phyloP scores from a whole-genome alignment of 2,797 vertebrate species.

The Gambusia yucatana region DNA sequence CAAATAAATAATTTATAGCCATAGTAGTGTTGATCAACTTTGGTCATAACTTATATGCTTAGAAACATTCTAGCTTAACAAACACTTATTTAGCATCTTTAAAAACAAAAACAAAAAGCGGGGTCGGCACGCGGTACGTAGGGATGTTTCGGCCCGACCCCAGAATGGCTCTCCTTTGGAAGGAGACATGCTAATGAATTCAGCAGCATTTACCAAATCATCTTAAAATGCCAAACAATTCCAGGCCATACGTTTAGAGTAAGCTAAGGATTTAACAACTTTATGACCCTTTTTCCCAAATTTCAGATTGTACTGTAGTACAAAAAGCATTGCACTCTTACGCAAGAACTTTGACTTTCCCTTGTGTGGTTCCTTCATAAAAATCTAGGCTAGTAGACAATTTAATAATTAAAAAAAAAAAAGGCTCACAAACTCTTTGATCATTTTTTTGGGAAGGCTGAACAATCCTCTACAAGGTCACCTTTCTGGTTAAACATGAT shows the following conservation, averaged over 20 bases:
- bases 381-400: constrained; percentile 73
- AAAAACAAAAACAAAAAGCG: constrained; percentile 45
- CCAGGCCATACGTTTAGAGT: constrained; percentile 68
- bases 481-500: constrained; percentile 60
- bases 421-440: constrained; percentile 68
- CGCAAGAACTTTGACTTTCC: constrained; percentile 64
- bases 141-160: constrained; percentile 58
- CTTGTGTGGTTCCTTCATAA: constrained; percentile 83
- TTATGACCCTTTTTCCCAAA: constrained; percentile 71
- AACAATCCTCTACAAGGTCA: constrained; percentile 80
- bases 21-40: constrained; percentile 85
- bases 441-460: constrained; percentile 78
- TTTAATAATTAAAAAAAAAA: constrained; percentile 5
- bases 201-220: constrained; percentile 76
- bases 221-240: constrained; percentile 75
- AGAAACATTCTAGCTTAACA: constrained; percentile 82
- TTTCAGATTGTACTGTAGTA: constrained; percentile 79
- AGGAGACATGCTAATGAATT: constrained; percentile 67
- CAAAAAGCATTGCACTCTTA: constrained; percentile 78
- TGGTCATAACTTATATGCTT: constrained; percentile 84
- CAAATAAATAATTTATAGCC: constrained; percentile 85
- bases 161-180: constrained; percentile 66
- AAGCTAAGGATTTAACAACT: constrained; percentile 74
- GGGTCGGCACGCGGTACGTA: constrained; percentile 64
- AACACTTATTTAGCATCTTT: constrained; percentile 80